Percentiles rank a stretch among this genome's conserved stretches.
Conservation (phyloP, 2,113 vertebrate species). For the Eclectus roratus region DNA sequence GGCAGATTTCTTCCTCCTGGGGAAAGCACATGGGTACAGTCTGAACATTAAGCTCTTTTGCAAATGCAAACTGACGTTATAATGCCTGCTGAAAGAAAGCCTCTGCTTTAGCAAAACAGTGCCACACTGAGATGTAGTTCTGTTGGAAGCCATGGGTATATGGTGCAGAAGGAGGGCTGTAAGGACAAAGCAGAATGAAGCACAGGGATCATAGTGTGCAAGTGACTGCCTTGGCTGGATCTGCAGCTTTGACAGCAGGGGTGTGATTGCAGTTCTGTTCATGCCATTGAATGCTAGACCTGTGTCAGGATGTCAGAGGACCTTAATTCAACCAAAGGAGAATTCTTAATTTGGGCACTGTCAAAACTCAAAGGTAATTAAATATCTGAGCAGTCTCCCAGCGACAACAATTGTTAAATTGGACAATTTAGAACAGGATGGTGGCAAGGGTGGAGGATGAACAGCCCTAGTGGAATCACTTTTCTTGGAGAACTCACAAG, state of each 20-base stretch:
- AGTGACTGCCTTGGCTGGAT: background rate
- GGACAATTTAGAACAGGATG: background rate
- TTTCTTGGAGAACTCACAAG: background rate
- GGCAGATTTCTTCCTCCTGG: background rate
- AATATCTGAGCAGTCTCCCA: background rate
- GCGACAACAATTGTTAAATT: background rate
- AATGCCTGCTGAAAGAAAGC: background rate
- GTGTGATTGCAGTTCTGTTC: background rate
- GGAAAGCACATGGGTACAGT: background rate
- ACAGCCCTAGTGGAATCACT: background rate
- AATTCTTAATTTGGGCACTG: background rate
- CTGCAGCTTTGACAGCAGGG: background rate
- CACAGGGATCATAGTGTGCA: background rate
- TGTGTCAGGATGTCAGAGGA: accelerated
- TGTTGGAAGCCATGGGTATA: background rate
- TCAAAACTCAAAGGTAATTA: background rate
- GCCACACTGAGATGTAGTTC: background rate
- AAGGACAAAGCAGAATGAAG: background rate
- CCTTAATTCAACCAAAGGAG: background rate
- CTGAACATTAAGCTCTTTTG: background rate
- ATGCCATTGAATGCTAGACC: background rate
- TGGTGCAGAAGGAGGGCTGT: background rate
- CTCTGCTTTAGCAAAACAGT: background rate
- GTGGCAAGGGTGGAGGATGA: background rate
- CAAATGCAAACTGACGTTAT: background rate